A percentile compares a stretch with the other conserved stretches of the same genome.
Evolutionary conservation across 1,140 invertebrate genomes (phyloP).

Genomic region (Lepidostoma basale): DNA sequence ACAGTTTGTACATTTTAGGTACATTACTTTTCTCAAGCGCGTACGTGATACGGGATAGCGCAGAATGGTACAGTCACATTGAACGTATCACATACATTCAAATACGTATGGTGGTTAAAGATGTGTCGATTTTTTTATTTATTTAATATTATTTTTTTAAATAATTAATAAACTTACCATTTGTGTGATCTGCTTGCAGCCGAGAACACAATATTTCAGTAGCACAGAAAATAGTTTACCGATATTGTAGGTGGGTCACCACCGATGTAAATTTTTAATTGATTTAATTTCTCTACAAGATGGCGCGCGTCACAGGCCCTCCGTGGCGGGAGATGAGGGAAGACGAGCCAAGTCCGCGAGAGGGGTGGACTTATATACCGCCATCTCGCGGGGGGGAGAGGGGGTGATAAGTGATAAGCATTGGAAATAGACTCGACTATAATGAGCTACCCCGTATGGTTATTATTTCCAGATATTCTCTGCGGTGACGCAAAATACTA

Average conservation of each 20-base stretch:
- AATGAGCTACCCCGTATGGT: conserved; percentile 15
- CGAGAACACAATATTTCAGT: not conserved
- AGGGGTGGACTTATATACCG: conserved; percentile 4
- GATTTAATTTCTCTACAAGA: not conserved
- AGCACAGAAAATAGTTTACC: not conserved
- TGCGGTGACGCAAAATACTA: not conserved
- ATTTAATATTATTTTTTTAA: no score
- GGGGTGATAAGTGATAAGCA: not conserved
- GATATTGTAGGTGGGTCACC: no score
- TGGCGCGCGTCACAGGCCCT: not conserved
- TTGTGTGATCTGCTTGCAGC: not conserved
- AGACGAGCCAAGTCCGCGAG: not conserved
- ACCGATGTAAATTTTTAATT: no score
- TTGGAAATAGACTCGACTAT: not conserved
- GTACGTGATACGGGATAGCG: no score
- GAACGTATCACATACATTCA: no score
- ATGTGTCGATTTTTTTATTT: no score
- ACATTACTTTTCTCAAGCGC: no score
- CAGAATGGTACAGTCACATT: no score
- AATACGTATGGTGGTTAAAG: no score
- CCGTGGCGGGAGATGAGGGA: not conserved
- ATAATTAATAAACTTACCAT: not conserved
- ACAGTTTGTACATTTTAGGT: no score
- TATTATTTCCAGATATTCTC: conserved; percentile 7
- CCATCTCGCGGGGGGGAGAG: not conserved